Conservation (phyloP, 2,113 vertebrate species). For the Elgaria multicarinata region DNA sequence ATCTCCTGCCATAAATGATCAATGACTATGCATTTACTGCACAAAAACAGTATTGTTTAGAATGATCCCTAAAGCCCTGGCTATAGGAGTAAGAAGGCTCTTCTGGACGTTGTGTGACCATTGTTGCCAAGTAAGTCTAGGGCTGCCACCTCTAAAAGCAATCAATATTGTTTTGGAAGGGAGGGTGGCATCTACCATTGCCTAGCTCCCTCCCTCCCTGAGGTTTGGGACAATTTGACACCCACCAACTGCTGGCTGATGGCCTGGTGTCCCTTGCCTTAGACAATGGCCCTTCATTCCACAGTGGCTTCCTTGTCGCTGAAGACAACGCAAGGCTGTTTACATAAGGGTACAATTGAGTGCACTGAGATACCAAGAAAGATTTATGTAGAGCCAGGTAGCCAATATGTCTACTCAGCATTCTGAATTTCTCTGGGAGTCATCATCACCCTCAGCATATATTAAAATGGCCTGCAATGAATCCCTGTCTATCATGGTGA, state of each 20-base stretch:
- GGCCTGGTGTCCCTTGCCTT: not conserved
- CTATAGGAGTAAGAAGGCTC: not conserved
- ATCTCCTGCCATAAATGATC: not conserved
- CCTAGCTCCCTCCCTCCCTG: not conserved
- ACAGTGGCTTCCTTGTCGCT: not conserved
- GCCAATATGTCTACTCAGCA: not conserved
- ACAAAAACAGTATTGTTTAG: not conserved
- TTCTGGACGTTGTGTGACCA: not conserved
- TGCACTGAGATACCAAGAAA: not conserved
- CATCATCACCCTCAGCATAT: not conserved
- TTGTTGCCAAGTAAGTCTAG: not conserved
- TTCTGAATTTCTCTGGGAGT: constrained; percentile 14
- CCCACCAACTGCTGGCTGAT: not conserved
- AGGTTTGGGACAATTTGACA: not conserved
- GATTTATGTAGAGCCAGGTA: constrained; percentile 14
- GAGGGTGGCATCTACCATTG: not conserved
- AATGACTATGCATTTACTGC: not conserved
- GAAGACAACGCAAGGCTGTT: not conserved
- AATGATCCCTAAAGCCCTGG: not conserved
- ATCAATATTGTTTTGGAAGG: not conserved
- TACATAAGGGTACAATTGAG: not conserved
- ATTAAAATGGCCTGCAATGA: constrained; percentile 1
- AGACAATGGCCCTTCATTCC: not conserved
- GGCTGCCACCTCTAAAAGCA: not conserved
- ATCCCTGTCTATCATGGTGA: constrained; percentile 9